phyloP scores from a whole-genome alignment of 2,797 vertebrate species.

The Leuciscus waleckii region DNA sequence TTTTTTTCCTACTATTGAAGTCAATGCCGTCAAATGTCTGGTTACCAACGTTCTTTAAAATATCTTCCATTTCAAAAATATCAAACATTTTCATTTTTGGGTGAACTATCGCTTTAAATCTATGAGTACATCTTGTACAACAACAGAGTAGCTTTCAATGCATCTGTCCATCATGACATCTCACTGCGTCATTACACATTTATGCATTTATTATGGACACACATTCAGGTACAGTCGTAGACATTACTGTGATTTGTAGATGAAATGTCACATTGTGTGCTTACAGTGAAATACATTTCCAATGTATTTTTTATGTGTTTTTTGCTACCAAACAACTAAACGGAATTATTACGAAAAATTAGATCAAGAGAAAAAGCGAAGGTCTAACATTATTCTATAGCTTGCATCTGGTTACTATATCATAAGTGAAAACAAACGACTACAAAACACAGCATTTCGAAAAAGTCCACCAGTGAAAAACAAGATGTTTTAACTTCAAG shows the following conservation, averaged over 20 bases:
- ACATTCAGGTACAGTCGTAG: background rate
- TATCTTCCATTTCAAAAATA: too few relatives aligned
- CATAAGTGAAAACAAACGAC: background rate
- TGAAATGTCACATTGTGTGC: background rate
- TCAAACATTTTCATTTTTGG: too few relatives aligned
- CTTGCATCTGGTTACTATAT: background rate
- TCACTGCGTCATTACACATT: background rate
- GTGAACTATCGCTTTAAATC: background rate
- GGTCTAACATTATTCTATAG: background rate
- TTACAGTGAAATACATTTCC: background rate
- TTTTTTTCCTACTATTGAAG: too few relatives aligned
- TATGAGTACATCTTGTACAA: background rate
- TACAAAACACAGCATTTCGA: background rate
- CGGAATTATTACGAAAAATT: background rate
- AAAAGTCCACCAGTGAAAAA: background rate
- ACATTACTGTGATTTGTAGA: background rate
- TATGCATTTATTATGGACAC: background rate
- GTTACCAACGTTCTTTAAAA: too few relatives aligned
- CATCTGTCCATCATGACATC: background rate
- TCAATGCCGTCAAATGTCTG: too few relatives aligned
- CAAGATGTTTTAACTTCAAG: background rate
- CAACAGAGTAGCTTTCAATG: background rate
- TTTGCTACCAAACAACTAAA: background rate
- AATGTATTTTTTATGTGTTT: background rate
- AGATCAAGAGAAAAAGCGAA: background rate